A percentile compares a stretch with the other conserved stretches of the same genome.
Conservation (phyloP, 2,888 invertebrate genomes). For the Caenorhabditis panamensis region DNA sequence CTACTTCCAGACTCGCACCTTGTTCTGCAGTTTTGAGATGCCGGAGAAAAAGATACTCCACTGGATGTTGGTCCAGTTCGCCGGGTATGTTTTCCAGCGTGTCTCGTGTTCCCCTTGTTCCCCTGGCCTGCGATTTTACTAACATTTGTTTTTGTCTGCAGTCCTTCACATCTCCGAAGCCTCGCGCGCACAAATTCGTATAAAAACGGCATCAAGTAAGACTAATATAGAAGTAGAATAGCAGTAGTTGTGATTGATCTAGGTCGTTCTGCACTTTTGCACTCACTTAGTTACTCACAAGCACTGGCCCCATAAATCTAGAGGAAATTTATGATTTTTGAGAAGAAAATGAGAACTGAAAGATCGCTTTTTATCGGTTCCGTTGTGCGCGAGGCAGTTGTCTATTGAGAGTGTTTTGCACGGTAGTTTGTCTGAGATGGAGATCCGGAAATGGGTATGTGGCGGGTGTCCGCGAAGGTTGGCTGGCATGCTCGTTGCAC, state of each 20-base stretch:
- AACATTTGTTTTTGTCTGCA: conserved; percentile 67
- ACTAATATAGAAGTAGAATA: conserved; percentile 23
- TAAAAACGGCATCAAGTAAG: conserved; percentile 80
- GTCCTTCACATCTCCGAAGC: conserved; percentile 79
- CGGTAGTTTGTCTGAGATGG: conserved; percentile 46
- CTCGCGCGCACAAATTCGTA: conserved; percentile 79
- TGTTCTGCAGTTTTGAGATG: conserved; percentile 81
- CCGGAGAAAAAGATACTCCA: conserved; percentile 79
- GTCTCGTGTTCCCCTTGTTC: conserved; percentile 17
- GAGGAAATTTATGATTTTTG: not conserved
- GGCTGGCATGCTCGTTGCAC: conserved; percentile 38
- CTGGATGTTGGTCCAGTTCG: conserved; percentile 81
- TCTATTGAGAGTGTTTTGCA: conserved; percentile 52
- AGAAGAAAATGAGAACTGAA: not conserved
- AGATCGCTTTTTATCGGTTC: conserved; percentile 44
- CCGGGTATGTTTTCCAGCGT: conserved; percentile 74
- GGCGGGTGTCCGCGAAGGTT: conserved; percentile 16
- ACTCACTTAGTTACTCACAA: conserved; percentile 18
- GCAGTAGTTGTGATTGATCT: conserved; percentile 8
- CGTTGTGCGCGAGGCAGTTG: conserved; percentile 63
- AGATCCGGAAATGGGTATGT: conserved; percentile 53
- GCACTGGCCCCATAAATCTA: conserved; percentile 5
- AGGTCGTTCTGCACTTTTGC: conserved; percentile 3
- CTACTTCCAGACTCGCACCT: conserved; percentile 75
- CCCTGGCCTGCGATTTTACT: conserved; percentile 50